Evolutionary conservation across 2,888 invertebrate species (phyloP).

Genomic region (Rambutsinella grinnellia): DNA sequence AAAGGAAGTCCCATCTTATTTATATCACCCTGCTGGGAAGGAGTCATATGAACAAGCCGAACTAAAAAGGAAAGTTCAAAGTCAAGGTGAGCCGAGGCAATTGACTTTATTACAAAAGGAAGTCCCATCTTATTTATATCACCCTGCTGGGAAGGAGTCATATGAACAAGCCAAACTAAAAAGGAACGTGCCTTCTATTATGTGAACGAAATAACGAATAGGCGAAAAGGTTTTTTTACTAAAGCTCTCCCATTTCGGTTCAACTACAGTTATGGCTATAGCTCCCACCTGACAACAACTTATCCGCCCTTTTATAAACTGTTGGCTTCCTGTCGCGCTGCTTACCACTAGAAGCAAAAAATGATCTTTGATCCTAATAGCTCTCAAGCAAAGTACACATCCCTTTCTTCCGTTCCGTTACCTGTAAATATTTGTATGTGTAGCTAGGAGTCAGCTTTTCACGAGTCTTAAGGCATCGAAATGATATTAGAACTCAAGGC

Average conservation of each 20-base stretch:
- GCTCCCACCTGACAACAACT: conserved; percentile 25
- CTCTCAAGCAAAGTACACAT: background rate
- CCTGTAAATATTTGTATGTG: conserved; percentile 22
- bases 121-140: background rate
- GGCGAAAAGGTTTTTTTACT: too few relatives aligned
- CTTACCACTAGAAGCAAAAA: background rate
- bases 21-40: too few relatives aligned
- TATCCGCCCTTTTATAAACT: conserved; percentile 27
- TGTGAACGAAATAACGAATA: too few relatives aligned
- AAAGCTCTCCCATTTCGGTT: too few relatives aligned
- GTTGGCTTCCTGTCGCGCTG: conserved; percentile 15
- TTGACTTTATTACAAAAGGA: background rate
- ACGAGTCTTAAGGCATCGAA: too few relatives aligned
- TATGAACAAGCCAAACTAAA: background rate
- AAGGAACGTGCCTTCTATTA: background rate
- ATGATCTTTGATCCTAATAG: conserved; percentile 36
- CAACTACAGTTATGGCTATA: too few relatives aligned
- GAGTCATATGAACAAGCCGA: background rate
- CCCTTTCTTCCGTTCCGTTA: background rate
- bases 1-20: background rate
- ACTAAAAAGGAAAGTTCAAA: conserved; percentile 26
- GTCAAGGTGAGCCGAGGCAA: conserved; percentile 39
- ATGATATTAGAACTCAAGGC: background rate
- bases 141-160: too few relatives aligned
- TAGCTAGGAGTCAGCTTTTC: too few relatives aligned